A percentile compares a stretch with the other conserved stretches of the same genome.
phyloP scores from a whole-genome alignment of 1,140 invertebrate genomes.

The Drosophila setifemur region DNA sequence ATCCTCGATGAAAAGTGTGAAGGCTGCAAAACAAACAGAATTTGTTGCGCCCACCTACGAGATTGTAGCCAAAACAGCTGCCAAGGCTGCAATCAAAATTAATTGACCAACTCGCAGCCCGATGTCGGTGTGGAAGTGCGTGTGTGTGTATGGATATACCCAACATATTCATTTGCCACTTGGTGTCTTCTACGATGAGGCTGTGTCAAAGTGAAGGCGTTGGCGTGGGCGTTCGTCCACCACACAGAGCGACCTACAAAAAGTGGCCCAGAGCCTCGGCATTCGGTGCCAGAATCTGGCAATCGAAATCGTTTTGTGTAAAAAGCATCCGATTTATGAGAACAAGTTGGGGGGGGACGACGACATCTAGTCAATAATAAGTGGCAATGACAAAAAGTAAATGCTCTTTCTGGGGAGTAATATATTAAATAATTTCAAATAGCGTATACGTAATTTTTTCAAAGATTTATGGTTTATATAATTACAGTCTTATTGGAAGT shows the following conservation, averaged over 20 bases:
- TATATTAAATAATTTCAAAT: too few relatives aligned
- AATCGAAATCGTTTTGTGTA: constrained; percentile 57
- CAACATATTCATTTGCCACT: constrained; percentile 14
- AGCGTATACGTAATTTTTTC: too few relatives aligned
- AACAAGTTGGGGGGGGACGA: constrained; percentile 3
- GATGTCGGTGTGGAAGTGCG: constrained; percentile 47
- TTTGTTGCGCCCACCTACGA: constrained; percentile 36
- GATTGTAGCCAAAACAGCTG: constrained; percentile 55
- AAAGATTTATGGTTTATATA: too few relatives aligned
- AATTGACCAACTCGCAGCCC: constrained; percentile 70
- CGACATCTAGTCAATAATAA: not conserved
- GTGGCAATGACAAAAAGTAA: not conserved
- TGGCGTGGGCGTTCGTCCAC: constrained; percentile 47
- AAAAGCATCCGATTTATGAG: constrained; percentile 62
- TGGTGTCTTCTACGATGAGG: constrained; percentile 14
- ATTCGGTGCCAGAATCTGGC: constrained; percentile 34
- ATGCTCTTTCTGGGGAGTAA: too few relatives aligned
- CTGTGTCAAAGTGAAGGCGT: constrained; percentile 70
- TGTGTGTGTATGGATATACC: constrained; percentile 21
- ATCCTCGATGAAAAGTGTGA: constrained; percentile 37
- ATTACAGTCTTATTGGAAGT: too few relatives aligned
- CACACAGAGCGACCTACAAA: constrained; percentile 55
- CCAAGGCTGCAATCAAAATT: constrained; percentile 78
- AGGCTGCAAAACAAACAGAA: constrained; percentile 28
- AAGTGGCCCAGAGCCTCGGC: constrained; percentile 24